Percentiles rank a stretch among this genome's conserved stretches.
These are phyloP conservation scores for Lydus trimaculatus DNA, from an alignment of 2,888 invertebrate genomes.

Conservation along the genomic window DNA sequence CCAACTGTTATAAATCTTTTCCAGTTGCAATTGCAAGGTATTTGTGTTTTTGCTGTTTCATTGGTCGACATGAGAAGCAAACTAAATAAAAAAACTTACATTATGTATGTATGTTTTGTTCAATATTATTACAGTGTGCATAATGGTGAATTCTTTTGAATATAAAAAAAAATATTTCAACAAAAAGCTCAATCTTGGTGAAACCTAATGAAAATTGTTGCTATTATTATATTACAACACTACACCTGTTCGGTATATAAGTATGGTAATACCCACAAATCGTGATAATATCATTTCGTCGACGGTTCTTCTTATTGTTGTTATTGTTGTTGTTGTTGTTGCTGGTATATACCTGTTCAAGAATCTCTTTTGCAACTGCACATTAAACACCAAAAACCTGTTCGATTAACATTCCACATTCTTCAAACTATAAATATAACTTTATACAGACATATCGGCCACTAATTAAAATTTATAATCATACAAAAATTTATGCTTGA, in stretches of 20 bases:
- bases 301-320: no score
- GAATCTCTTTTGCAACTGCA: slow-evolving; percentile 28
- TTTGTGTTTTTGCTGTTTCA: not conserved
- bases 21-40: slow-evolving; percentile 3
- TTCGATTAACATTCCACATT: slow-evolving; percentile 32
- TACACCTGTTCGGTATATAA: not conserved
- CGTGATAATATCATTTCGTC: slow-evolving; percentile 7
- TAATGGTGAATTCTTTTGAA: not conserved
- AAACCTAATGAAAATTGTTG: not conserved
- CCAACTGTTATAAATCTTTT: slow-evolving; percentile 4
- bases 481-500: not conserved
- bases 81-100: no score
- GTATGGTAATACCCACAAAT: not conserved
- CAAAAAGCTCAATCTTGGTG: not conserved
- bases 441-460: not conserved
- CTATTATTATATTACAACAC: not conserved
- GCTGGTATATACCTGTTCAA: slow-evolving; percentile 17
- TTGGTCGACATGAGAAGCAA: not conserved
- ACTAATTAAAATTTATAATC: slow-evolving; percentile 9
- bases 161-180: no score
- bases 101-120: not conserved
- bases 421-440: not conserved
- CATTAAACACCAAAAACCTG: slow-evolving; percentile 21
- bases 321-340: no score
- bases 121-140: not conserved